Evolutionary conservation across 1,140 invertebrate genomes (phyloP), one percentile per base, ranked within the genome.

Genomic region (Drosophila mayri): DNA sequence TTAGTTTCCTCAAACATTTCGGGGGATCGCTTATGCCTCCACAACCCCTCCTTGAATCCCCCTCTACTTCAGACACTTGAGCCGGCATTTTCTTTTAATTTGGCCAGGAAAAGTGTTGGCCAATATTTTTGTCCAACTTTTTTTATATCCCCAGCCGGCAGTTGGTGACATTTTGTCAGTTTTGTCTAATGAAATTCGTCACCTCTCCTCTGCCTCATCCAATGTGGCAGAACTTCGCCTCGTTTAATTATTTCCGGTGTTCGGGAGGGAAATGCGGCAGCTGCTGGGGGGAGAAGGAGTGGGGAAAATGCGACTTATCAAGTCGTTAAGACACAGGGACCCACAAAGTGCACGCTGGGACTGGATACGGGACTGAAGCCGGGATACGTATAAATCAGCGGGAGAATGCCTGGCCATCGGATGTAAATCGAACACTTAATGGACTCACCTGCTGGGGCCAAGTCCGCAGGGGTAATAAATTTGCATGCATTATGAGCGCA

Each of bases 371-470:
- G 32, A 30, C 25, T 4, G 44, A 37, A 25, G 57, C 58, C 20
- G 38, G 73, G 67, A 55, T 32, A 43, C 66, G 46, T 54, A 68
- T 79, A 65, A 82, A 86, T 79, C 78, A 81, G 78, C 47, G 57
- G 49, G 62, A 25, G 37, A 38, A 52, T 47, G 59, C 70, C 44
- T 20, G 37, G 41, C 66, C 22, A 72, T 72, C 68, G 68, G 52
- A 72, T 90, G 82, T 90, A 88, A 88, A 88, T 88, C 84, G 85
- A 88, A 90, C 77, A 88, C 41, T 88, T 88, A 90, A 88, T 88
- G 84, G 72, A 80, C 52, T 78, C 77, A 87, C 76, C 77, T 80
- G 85, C 63, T 62, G 49, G 55, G 47, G 18, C 64, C 47, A 54
- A 30, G 12, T 10, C 25, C 43, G 20, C 41, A 28, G 38, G 54